Evolutionary conservation across 2,113 vertebrate genomes (phyloP).

Genomic region (Amphiprion percula): DNA sequence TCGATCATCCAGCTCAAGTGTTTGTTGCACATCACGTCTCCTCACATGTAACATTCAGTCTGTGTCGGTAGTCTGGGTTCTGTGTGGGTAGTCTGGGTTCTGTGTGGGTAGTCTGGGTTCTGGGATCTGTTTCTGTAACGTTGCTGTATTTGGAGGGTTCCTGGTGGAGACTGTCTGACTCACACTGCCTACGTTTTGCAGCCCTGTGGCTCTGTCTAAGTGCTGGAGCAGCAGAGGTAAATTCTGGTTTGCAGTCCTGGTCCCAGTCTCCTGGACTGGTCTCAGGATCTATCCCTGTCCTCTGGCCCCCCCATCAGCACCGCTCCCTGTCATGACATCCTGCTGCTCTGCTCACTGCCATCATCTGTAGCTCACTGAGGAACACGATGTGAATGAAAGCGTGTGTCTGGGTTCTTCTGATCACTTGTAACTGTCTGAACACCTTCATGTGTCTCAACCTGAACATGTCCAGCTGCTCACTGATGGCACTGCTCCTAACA

Average conservation of each 20-base stretch:
- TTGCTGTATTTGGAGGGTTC: conserved; percentile 50
- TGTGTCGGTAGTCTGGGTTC: conserved; percentile 67
- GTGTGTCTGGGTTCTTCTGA: conserved; percentile 20
- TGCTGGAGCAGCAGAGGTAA: conserved; percentile 83
- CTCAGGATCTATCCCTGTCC: conserved; percentile 77
- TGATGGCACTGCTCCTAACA: conserved; percentile 13
- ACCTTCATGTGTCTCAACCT: conserved; percentile 31
- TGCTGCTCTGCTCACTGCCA: conserved; percentile 67
- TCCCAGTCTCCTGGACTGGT: conserved; percentile 66
- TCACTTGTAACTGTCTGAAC: conserved; percentile 30
- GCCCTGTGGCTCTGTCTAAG: conserved; percentile 81
- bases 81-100: conserved; percentile 25
- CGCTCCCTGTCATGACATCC: conserved; percentile 60
- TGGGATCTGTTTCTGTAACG: conserved; percentile 43
- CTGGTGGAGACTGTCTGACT: conserved; percentile 62
- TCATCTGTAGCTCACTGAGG: conserved; percentile 22
- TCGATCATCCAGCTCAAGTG: conserved; percentile 14
- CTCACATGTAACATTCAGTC: conserved; percentile 59
- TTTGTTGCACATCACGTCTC: conserved; percentile 54
- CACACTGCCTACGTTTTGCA: conserved; percentile 79
- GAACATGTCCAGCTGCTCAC: conserved; percentile 24
- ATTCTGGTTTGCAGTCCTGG: conserved; percentile 70
- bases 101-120: conserved; percentile 67
- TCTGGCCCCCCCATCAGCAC: conserved; percentile 51
- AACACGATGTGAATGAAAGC: conserved; percentile 1